These are phyloP conservation scores for Scaptomyza parva DNA, from an alignment of 2,888 invertebrate species.

Conservation along the genomic window DNA sequence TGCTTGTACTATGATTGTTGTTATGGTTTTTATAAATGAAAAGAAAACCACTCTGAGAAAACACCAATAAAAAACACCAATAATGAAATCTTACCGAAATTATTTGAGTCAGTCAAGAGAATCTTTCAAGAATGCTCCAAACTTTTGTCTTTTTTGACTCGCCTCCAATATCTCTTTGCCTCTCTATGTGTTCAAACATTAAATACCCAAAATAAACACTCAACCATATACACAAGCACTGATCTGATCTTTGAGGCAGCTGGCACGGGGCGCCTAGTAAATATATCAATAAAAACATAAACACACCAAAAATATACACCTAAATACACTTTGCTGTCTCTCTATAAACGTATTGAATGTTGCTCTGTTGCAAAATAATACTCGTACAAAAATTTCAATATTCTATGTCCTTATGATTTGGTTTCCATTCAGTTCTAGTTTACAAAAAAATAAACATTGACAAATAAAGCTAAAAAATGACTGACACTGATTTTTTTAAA, in stretches of 20 bases:
- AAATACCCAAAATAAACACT: constrained; percentile 33
- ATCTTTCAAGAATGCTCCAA: constrained; percentile 21
- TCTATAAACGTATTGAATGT: constrained; percentile 63
- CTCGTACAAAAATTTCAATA: constrained; percentile 21
- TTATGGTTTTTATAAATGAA: constrained; percentile 64
- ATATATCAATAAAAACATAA: background rate
- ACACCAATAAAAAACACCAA: constrained; percentile 10
- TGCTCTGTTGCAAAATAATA: constrained; percentile 43
- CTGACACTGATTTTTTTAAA: constrained; percentile 5
- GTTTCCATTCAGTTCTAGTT: constrained; percentile 12
- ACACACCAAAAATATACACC: constrained; percentile 19
- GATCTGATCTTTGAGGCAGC: constrained; percentile 29
- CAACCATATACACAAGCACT: constrained; percentile 37
- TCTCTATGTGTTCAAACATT: constrained; percentile 3
- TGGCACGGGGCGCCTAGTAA: constrained; percentile 59
- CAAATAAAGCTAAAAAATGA: constrained; percentile 1
- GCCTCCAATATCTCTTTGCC: background rate
- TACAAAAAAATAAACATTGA: background rate
- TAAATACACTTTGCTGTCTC: constrained; percentile 55
- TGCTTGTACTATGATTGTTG: constrained; percentile 63
- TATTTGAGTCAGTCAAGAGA: constrained; percentile 32
- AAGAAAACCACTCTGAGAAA: constrained; percentile 20
- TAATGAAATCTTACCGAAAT: constrained; percentile 15
- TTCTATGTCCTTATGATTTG: constrained; percentile 21
- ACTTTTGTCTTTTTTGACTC: constrained; percentile 8